Base-by-base conservation (phyloP, 2,797 vertebrate species). In the Brotula barbata region DNA sequence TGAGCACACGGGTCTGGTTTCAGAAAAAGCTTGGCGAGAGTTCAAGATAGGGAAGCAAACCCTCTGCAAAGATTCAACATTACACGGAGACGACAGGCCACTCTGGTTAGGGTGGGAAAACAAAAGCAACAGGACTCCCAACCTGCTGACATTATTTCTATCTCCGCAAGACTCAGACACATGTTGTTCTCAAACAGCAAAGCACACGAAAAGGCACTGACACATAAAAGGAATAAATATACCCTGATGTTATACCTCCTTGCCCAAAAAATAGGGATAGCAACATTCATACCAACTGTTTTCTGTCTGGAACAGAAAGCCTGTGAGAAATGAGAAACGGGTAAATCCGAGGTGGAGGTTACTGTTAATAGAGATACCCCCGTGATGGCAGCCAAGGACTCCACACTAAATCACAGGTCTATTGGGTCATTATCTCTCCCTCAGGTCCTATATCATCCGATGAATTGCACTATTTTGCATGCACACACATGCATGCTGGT, bases 351-450 rank as follows among this genome's bases (percentile, higher is more conserved):
- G 15, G 52, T 50, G 50, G 56, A 67, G 69, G 70, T 77, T 56
- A 56, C 9, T 15, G 46, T 19, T 59, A 39, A 69, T 34, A 50
- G 45, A 64, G 7, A 49, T 21, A 37, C 40, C 19, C 34, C 44
- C 39, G 17, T 34, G 52, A 75, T 12, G 47, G 19, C 47, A 76
- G 61, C 58, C 61, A 73, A 57, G 58, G 44, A 69, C 66, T 68
- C 15, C n/a, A 22, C 31, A 44, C 15, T 67, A 56, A 70, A 78
- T 77, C 28, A 21, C 22, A 19, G n/a, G 43, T 68, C 40, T 67
- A 72, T 81, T 72, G 12, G 44, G 51, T 72, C 61, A 66, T 78
- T 43, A 80, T 70, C 57, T 54, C 40, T 77, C 75, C 73, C 55
- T 16, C 1, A 51, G 47, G 50, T n/a, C 14, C 14, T 22, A n/a